A percentile compares a stretch with the other conserved stretches of the same genome.
Evolutionary conservation across 2,888 invertebrate species (phyloP).

Genomic region (Acleris literana): DNA sequence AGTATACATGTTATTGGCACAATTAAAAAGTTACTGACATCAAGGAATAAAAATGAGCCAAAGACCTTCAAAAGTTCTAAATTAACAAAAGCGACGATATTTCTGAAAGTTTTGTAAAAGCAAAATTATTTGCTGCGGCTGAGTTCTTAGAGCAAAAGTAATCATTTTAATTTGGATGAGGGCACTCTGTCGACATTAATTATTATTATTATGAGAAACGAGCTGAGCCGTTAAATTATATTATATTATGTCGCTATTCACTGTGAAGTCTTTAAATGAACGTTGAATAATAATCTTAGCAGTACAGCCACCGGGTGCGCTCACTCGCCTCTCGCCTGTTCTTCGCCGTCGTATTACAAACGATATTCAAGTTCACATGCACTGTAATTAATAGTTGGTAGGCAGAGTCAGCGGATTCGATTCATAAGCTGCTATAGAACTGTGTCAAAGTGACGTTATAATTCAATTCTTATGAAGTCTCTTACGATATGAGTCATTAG

Average conservation of each 20-base stretch:
- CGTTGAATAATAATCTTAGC: conserved; percentile 3
- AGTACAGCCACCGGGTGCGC: neutral
- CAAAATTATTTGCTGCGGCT: conserved; percentile 48
- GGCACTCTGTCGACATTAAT: conserved; percentile 43
- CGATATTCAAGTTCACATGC: too few relatives aligned
- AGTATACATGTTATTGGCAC: conserved; percentile 11
- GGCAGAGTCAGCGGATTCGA: too few relatives aligned
- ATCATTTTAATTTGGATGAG: conserved; percentile 50
- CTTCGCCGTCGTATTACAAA: too few relatives aligned
- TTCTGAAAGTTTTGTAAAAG: conserved; percentile 43
- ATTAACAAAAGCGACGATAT: conserved; percentile 47
- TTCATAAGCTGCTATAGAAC: too few relatives aligned
- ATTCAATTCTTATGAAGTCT: too few relatives aligned
- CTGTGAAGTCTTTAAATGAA: conserved; percentile 22
- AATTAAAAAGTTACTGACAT: conserved; percentile 36
- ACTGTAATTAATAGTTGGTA: too few relatives aligned
- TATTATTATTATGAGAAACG: conserved; percentile 43
- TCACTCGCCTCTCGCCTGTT: too few relatives aligned
- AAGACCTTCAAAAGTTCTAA: conserved; percentile 40
- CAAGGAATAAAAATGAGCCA: conserved; percentile 35
- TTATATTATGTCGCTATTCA: conserved; percentile 30
- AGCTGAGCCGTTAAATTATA: conserved; percentile 38
- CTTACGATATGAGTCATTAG: too few relatives aligned
- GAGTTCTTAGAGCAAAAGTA: conserved; percentile 47
- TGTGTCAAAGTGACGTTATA: too few relatives aligned